Evolutionary conservation across 2,888 invertebrate species (phyloP), one percentile per base, ranked within the genome.

Genomic region (Stomorhina lunata): DNA sequence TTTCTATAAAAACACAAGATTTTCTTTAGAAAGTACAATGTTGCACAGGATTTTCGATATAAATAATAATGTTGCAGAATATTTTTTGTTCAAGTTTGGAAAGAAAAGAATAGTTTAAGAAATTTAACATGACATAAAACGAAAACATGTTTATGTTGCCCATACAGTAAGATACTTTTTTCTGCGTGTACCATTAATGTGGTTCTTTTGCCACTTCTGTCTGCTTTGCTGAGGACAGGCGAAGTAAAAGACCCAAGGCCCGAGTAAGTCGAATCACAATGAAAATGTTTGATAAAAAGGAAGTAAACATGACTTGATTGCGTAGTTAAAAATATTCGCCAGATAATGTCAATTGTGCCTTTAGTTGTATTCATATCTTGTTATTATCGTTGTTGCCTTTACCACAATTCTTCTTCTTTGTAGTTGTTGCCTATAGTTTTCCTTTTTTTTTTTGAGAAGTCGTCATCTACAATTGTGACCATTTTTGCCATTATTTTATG

Each of bases 271-370:
- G n/a, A 57, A 66, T 57, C 27, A 25, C 53, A 75, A 65, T 65
- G 65, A 57, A 66, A 22, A 45, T 57, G 25, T 55, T 63, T 27
- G n/a, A n/a, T n/a, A 15, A 66, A 63, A 78, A 34, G 71, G 57
- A 81, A 81, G 55, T 81, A 63, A 68, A 81, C 73, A 68, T 81
- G 72, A 73, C 68, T 68, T 69, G 78, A 73, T 78, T 78, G 72
- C 75, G 73, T 78, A 73, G 72, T 73, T 72, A 77, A 81, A 66
- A 77, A 72, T 45, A 78, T 68, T 71, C 72, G 55, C 20, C 57
- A 73, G 72, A 80, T 73, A 73, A 80, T 73, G 79, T 80, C 82
- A 81, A 57, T 75, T 75, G 65, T 66, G 69, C 48, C 27, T 73
- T 53, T 17, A 37, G 32, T 68, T 73, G 10, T 32, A n/a, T 29